A percentile compares a stretch with the other conserved stretches of the same genome.
phyloP scores from a whole-genome alignment of 1,140 invertebrate genomes.

The Conus betulinus region DNA sequence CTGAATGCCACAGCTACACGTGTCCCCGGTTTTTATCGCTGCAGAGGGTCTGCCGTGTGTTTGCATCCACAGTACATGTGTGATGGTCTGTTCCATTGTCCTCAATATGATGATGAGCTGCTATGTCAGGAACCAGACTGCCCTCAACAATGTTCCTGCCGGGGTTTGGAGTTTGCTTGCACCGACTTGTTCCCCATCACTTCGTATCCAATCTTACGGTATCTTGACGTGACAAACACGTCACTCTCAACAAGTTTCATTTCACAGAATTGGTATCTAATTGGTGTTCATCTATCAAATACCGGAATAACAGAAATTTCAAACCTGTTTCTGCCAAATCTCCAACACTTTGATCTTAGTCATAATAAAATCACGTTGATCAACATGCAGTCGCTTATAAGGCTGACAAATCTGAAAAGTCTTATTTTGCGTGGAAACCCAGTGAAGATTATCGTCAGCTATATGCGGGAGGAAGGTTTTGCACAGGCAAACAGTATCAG shows the following conservation, averaged over 20 bases:
- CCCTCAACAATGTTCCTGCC: constrained; percentile 60
- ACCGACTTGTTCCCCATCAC: neutral
- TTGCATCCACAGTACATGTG: constrained; percentile 7
- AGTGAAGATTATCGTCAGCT: neutral
- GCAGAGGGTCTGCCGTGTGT: constrained; percentile 12
- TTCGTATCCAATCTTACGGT: neutral
- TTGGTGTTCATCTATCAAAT: neutral
- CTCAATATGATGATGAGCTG: constrained; percentile 32
- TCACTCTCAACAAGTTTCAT: neutral
- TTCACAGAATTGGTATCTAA: neutral
- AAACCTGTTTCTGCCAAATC: neutral
- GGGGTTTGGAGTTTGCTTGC: constrained; percentile 4
- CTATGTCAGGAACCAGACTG: constrained; percentile 60
- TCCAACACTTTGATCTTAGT: constrained; percentile 4
- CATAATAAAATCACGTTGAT: neutral
- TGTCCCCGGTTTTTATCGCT: constrained; percentile 13
- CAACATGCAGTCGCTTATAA: neutral
- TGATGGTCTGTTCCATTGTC: constrained; percentile 25
- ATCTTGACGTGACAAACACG: neutral
- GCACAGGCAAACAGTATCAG: neutral
- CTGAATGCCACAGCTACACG: constrained; percentile 19
- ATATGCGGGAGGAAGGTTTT: neutral
- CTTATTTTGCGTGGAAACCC: neutral
- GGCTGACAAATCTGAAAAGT: neutral
- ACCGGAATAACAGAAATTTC: neutral